Conservation (phyloP, 2,888 invertebrate genomes). For the Reticulitermes lucifugus region DNA sequence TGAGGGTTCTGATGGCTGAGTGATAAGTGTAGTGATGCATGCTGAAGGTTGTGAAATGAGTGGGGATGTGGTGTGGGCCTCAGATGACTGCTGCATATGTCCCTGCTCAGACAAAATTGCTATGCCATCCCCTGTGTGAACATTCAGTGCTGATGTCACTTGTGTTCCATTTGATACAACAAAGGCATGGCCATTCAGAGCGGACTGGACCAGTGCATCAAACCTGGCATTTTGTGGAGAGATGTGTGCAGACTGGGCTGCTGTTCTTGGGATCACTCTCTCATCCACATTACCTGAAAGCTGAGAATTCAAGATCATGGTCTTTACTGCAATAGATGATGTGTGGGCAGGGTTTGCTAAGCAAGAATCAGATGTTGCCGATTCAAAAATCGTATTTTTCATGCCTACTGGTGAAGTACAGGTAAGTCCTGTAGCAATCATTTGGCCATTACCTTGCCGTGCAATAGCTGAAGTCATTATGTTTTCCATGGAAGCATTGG, state of each 20-base stretch:
- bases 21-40: not conserved
- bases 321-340: conserved; percentile 2
- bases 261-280: not conserved
- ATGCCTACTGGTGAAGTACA: conserved; percentile 22
- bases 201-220: not conserved
- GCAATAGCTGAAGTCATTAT: not conserved
- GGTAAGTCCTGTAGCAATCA: not conserved
- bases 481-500: not conserved
- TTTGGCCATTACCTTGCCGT: not conserved
- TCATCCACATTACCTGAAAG: not conserved
- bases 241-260: conserved; percentile 9
- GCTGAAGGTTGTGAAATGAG: not conserved
- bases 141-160: not conserved
- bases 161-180: not conserved
- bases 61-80: not conserved
- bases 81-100: not conserved
- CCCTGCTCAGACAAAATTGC: not conserved
- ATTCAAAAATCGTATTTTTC: conserved; percentile 1
- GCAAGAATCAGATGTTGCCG: not conserved
- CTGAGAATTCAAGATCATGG: not conserved
- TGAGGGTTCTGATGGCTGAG: not conserved
- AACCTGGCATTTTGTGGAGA: conserved; percentile 13
- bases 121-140: not conserved
- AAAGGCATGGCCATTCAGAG: not conserved
- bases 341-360: not conserved